phyloP scores from a whole-genome alignment of 2,113 vertebrate species.

The Butorides virescens region DNA sequence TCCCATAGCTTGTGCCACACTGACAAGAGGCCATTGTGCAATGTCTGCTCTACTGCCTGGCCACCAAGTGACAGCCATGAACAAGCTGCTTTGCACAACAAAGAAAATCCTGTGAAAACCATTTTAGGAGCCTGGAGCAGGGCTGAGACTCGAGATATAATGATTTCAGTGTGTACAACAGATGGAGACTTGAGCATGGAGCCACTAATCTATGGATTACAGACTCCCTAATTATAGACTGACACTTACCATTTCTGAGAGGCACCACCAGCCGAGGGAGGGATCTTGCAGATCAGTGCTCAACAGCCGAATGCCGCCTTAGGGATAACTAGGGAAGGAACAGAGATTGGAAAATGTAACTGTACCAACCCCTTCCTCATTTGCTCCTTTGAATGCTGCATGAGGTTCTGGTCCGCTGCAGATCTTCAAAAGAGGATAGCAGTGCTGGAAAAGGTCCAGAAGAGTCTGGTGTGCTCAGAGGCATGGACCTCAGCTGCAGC shows the following conservation, averaged over 20 bases:
- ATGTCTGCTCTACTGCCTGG: background rate
- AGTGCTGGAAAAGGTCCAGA: background rate
- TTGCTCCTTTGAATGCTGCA: background rate
- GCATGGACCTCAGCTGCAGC: background rate
- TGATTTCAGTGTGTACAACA: slow-evolving; percentile 36
- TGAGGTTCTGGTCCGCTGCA: background rate
- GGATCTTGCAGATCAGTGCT: background rate
- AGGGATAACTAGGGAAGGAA: background rate
- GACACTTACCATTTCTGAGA: slow-evolving; percentile 4
- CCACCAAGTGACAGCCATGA: background rate
- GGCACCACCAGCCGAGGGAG: background rate
- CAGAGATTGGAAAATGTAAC: background rate
- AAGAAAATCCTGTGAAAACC: slow-evolving; percentile 1
- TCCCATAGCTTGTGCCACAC: background rate
- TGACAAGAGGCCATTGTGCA: background rate
- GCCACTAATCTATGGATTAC: slow-evolving; percentile 56
- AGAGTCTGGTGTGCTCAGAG: background rate
- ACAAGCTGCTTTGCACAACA: slow-evolving; percentile 13
- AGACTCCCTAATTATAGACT: slow-evolving; percentile 11
- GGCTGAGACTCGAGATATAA: background rate
- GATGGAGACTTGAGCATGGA: slow-evolving; percentile 39
- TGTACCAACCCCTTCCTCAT: background rate
- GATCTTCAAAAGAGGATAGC: background rate
- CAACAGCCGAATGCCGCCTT: background rate
- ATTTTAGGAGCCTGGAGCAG: background rate